Evolutionary conservation across 2,113 vertebrate genomes (phyloP).

Genomic region (Conger conger): DNA sequence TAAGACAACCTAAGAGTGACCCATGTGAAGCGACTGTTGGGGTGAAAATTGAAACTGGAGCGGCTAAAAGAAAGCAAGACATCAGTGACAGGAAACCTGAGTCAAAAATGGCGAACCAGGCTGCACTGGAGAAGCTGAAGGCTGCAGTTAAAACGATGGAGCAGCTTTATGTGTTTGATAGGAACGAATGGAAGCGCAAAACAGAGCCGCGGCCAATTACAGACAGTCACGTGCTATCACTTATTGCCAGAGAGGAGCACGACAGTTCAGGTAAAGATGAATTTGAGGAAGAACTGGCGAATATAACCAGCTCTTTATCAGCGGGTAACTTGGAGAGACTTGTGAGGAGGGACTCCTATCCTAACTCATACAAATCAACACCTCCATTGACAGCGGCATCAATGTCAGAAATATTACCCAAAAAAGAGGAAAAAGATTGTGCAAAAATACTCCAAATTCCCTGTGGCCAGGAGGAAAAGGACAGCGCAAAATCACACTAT

Average conservation of each 20-base stretch:
- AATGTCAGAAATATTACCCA: constrained; percentile 20
- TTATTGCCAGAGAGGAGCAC: constrained; percentile 72
- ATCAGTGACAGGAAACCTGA: constrained; percentile 66
- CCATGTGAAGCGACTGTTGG: constrained; percentile 57
- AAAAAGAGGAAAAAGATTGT: constrained; percentile 43
- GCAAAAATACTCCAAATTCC: constrained; percentile 26
- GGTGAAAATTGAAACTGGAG: constrained; percentile 71
- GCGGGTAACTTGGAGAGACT: constrained; percentile 39
- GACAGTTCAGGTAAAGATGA: constrained; percentile 9
- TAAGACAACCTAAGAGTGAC: constrained; percentile 66
- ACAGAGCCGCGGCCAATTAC: constrained; percentile 69
- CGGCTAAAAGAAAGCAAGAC: constrained; percentile 62
- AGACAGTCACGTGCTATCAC: constrained; percentile 84
- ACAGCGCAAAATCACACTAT: constrained; percentile 22
- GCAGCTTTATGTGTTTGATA: constrained; percentile 86
- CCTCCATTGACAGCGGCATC: constrained; percentile 40
- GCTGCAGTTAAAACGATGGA: constrained; percentile 96
- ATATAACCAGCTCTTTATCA: not conserved
- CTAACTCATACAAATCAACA: constrained; percentile 56
- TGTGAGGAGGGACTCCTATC: constrained; percentile 59
- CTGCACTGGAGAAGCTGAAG: constrained; percentile 85
- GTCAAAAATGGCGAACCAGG: constrained; percentile 60
- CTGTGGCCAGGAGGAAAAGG: constrained; percentile 32
- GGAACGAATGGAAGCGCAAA: constrained; percentile 90
- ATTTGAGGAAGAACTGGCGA: constrained; percentile 36